Base-by-base conservation (phyloP, 2,797 vertebrate species). In the Artibeus jamaicensis region DNA sequence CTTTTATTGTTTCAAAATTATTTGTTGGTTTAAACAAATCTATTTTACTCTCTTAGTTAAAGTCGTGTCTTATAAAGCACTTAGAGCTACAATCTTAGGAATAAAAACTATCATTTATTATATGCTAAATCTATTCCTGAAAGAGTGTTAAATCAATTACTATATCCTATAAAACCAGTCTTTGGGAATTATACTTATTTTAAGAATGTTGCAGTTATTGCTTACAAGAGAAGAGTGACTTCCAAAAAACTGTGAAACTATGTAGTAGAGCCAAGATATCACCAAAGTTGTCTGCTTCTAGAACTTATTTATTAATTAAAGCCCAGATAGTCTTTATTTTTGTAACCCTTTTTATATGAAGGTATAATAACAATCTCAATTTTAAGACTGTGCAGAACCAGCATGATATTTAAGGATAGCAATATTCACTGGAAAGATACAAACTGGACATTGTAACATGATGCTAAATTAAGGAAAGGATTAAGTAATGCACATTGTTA, bases 1-100 rank as follows among this genome's bases (percentile, higher is more conserved):
- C 76, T 89, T 82, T 84, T 85, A 70, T 42, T 2, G 48, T 65
- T 93, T 94, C 29, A 85, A 93, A 93, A 70, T 86, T 82, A 89
- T 94, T 34, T 78, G 19, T 6, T 89, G 34, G 79, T 26, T 76
- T 93, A 89, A 86, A 15, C 3, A 77, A 79, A 91, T 18, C 8
- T 62, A 39, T 24, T 68, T 96, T 1, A 89, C 16, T 89, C 62
- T 67, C 29, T 93, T 65, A 92, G 5, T 32, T 87, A 86, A 10
- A 93, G 11, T 32, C 22, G 48, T 50, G 26, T 76, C 7, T 86
- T 15, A 37, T 16, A 68, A 7, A 7, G 8, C 19, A 39, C 32
- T 86, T 90, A 81, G 26, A 15, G 68, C 29, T 84, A 37, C 76
- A 70, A 84, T 81, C 8, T 37, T 2, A 46, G 24, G 22, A 73